Base-by-base conservation (phyloP, 2,113 vertebrate genomes). In the Okapia johnstoni region DNA sequence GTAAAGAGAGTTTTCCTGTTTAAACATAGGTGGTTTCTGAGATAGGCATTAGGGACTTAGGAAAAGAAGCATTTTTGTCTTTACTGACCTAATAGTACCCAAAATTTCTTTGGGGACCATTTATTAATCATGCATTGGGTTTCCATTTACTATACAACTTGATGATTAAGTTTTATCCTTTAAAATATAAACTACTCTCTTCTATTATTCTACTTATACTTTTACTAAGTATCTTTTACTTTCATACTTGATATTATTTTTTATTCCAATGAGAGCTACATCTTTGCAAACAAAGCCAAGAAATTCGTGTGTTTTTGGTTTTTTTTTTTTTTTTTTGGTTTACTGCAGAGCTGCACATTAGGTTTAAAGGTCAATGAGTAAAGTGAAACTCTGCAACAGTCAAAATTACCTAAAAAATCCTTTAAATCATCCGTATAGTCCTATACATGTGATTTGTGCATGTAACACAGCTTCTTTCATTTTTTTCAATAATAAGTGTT, bases 321-420 rank as follows among this genome's bases (percentile, higher is more conserved):
- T 40, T 40, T 4, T 4, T 46, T 57, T 58, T 13, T n/a, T 73
- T 48, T 52, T 80, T 43, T 46, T 88, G 36, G 12, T 60, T 26
- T 90, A 52, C 10, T 46, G 14, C 14, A n/a, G 6, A 79, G 60
- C 13, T 93, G n/a, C 21, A 40, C 40, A 36, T 79, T 58, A 83
- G 36, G 30, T 93, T 87, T 85, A 61, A 97, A 97, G 83, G 50
- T 48, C 63, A 85, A 60, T 48, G 23, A 97, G 10, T 81, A 86
- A 87, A 93, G 36, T 52, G 28, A 86, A 97, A 93, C 83, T 43
- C 57, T 90, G n/a, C 46, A 90, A 5, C 23, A 79, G n/a, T 57
- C 81, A 88, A 90, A 93, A 84, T 97, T 66, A 85, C 16, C 12
- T 93, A 7, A 85, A 86, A 85, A 36, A 57, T 77, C 10, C 15